Base-by-base conservation (phyloP, 1,140 invertebrate genomes). In the Atta colombica region DNA sequence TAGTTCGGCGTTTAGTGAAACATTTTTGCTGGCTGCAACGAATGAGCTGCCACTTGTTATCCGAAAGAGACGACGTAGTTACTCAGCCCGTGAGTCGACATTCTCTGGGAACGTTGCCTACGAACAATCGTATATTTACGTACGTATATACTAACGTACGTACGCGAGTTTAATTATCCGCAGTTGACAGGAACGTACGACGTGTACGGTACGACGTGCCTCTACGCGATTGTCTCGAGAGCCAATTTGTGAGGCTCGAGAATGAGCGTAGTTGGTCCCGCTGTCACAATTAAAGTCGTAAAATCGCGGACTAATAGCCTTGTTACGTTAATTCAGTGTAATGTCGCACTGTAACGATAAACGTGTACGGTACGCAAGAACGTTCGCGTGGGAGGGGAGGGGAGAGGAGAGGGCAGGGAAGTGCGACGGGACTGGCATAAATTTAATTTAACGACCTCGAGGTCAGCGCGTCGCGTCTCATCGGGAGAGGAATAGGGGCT, bases 231-330 rank as follows among this genome's bases (percentile, higher is more conserved):
- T 91, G 77, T 90, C 77, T 74, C 69, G 65, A 88, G 89, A 77
- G 81, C 87, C 87, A 88, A 90, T 90, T 91, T 91, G 90, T 85
- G 87, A 80, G 77, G 28, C 86, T 35, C 14, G 88, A 77, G 61
- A 60, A 77, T 77, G 60, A 86, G 77, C 61, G 31, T 8, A 7
- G n/a, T 21, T 21, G 39, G 86, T 82, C 84, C 84, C 78, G 78
- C 90, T 85, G 88, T 91, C 90, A 87, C 85, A 91, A 91, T 91
- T 89, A 90, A 91, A 91, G 89, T 91, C 90, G 85, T 91, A 91
- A 91, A 91, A 89, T 88, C 86, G 90, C 72, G 61, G 72, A 88
- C 88, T 89, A 91, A 91, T 91, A 88, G 88, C 88, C 80, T 91
- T 88, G 90, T 90, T 91, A 91, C 84, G 88, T 91, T 91, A 91